Evolutionary conservation across 2,888 invertebrate species (phyloP).

Genomic region (Luperina testacea): DNA sequence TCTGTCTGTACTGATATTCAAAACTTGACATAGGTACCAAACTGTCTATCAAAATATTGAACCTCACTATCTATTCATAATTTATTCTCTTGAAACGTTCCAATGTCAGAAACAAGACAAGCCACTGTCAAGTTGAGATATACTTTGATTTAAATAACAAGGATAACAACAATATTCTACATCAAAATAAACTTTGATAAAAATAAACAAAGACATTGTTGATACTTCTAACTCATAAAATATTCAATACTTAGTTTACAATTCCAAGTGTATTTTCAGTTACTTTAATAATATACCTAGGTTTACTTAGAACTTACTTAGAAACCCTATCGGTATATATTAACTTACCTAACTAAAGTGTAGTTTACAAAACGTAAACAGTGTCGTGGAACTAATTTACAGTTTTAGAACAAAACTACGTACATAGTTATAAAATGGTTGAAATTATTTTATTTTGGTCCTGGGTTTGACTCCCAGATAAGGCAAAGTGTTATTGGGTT

Average conservation of each 20-base stretch:
- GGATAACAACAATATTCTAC: slow-evolving; percentile 1
- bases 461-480: not conserved
- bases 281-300: slow-evolving; percentile 6
- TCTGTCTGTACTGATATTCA: not conserved
- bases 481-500: not conserved
- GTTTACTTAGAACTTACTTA: slow-evolving; percentile 6
- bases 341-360: too few species aligned
- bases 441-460: not conserved
- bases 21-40: slow-evolving; percentile 1
- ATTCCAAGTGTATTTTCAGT: slow-evolving; percentile 6
- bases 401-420: not conserved
- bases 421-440: too few species aligned
- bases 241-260: slow-evolving; percentile 31
- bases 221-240: slow-evolving; percentile 37
- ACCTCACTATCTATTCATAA: not conserved
- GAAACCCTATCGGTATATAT: not conserved
- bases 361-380: not conserved
- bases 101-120: slow-evolving; percentile 2
- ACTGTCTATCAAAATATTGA: slow-evolving; percentile 18
- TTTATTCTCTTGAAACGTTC: not conserved
- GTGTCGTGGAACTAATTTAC: not conserved
- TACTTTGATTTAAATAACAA: slow-evolving; percentile 32
- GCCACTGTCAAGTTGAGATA: slow-evolving; percentile 8
- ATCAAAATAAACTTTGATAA: slow-evolving; percentile 27
- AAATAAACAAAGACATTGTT: slow-evolving; percentile 31